Percentiles rank a stretch among this genome's conserved stretches.
Conservation (phyloP, 2,888 invertebrate genomes). For the Apomyelois bistriatella region DNA sequence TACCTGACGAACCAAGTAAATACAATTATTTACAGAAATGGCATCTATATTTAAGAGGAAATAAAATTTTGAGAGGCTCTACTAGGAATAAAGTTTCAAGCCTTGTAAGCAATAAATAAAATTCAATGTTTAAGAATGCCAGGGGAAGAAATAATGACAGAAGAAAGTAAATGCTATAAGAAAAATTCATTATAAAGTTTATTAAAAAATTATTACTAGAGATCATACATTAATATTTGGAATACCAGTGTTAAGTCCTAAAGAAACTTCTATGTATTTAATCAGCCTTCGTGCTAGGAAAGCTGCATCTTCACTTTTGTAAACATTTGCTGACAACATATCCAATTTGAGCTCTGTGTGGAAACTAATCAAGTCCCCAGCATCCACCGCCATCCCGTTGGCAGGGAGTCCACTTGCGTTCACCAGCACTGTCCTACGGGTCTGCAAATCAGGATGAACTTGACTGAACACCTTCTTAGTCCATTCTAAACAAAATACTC, state of each 20-base stretch:
- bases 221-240: slow-evolving; percentile 63
- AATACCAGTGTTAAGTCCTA: slow-evolving; percentile 65
- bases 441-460: slow-evolving; percentile 62
- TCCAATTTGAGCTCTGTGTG: slow-evolving; percentile 56
- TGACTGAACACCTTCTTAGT: slow-evolving; percentile 51
- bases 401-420: slow-evolving; percentile 62
- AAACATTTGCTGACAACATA: slow-evolving; percentile 59
- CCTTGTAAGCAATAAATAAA: too few relatives aligned
- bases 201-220: too few relatives aligned
- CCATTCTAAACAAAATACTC: slow-evolving; percentile 65
- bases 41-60: too few relatives aligned
- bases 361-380: slow-evolving; percentile 54
- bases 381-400: slow-evolving; percentile 60
- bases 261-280: slow-evolving; percentile 60
- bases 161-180: too few relatives aligned
- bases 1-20: too few relatives aligned
- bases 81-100: too few relatives aligned
- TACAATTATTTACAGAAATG: too few relatives aligned
- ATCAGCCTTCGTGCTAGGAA: slow-evolving; percentile 56
- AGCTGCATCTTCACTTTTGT: slow-evolving; percentile 41
- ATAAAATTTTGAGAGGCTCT: too few relatives aligned
- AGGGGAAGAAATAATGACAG: too few relatives aligned
- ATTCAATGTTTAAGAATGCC: too few relatives aligned
- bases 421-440: slow-evolving; percentile 59
- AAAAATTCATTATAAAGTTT: too few relatives aligned